Conservation (phyloP, 2,113 vertebrate genomes). For the Lamprotornis superbus region DNA sequence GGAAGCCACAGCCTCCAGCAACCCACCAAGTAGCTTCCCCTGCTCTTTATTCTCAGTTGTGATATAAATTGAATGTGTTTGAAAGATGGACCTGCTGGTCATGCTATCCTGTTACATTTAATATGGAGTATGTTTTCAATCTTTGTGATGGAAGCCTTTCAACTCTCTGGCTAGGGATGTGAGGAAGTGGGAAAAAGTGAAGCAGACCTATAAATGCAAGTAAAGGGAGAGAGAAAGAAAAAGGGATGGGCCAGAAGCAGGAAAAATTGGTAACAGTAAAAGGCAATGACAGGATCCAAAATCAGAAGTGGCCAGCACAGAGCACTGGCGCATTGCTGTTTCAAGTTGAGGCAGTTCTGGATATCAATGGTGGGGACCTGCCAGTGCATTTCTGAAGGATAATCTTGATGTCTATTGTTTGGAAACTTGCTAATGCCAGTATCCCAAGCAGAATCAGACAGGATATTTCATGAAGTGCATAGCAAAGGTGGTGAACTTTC, state of each 20-base stretch:
- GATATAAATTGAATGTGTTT: constrained; percentile 26
- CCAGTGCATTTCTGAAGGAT: background rate
- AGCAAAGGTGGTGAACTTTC: background rate
- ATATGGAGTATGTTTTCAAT: constrained; percentile 44
- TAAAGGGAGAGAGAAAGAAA: background rate
- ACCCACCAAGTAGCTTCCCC: constrained; percentile 47
- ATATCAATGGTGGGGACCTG: background rate
- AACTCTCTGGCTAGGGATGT: background rate
- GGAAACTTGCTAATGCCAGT: background rate
- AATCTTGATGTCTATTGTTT: background rate
- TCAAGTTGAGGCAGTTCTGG: background rate
- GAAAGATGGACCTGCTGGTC: constrained; percentile 1
- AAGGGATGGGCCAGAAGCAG: background rate
- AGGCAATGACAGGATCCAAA: background rate
- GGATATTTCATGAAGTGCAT: background rate
- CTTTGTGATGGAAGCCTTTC: background rate
- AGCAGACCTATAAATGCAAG: background rate
- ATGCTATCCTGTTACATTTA: constrained; percentile 12
- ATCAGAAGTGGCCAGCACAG: background rate
- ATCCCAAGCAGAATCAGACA: background rate
- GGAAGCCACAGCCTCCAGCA: constrained; percentile 43
- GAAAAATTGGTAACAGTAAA: background rate
- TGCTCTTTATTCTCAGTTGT: constrained; percentile 19
- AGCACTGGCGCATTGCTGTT: background rate
- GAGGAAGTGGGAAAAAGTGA: background rate